phyloP scores from a whole-genome alignment of 2,888 invertebrate genomes.

The Drosophila antonietae region DNA sequence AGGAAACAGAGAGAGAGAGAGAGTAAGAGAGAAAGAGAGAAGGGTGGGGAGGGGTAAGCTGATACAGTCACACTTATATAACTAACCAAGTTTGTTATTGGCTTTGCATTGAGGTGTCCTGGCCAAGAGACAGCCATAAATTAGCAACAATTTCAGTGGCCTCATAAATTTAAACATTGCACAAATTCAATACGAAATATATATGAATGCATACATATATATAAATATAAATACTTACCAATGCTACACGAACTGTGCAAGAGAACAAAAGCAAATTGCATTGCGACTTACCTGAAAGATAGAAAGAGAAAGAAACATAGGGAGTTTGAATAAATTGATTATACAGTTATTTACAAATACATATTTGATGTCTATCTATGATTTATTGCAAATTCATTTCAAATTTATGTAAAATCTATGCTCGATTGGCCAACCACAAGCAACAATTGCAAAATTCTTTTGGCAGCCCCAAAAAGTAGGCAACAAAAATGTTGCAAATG shows the following conservation, averaged over 20 bases:
- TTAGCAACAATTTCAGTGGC: conserved; percentile 70
- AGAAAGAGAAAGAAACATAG: conserved; percentile 29
- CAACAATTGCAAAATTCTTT: neutral
- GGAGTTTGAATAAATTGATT: conserved; percentile 28
- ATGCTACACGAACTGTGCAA: conserved; percentile 2
- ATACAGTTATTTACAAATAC: conserved; percentile 25
- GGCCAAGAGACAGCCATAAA: conserved; percentile 62
- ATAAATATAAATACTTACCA: conserved; percentile 61
- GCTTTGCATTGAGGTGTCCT: conserved; percentile 66
- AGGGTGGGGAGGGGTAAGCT: neutral
- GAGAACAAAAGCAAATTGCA: conserved; percentile 24
- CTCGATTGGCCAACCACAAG: neutral
- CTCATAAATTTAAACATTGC: conserved; percentile 58
- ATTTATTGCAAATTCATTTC: conserved; percentile 35
- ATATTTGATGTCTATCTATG: conserved; percentile 25
- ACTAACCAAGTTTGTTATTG: conserved; percentile 63
- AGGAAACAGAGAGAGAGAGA: neutral
- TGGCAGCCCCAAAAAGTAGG: conserved; percentile 23
- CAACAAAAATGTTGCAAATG: conserved; percentile 8
- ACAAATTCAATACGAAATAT: conserved; percentile 11
- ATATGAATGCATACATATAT: conserved; percentile 19
- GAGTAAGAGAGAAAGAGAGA: neutral
- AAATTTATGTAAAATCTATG: conserved; percentile 17
- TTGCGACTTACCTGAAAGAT: conserved; percentile 66
- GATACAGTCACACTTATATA: conserved; percentile 57